Evolutionary conservation across 2,888 invertebrate genomes (phyloP), one percentile per base, ranked within the genome.

Genomic region (Noctua janthina): DNA sequence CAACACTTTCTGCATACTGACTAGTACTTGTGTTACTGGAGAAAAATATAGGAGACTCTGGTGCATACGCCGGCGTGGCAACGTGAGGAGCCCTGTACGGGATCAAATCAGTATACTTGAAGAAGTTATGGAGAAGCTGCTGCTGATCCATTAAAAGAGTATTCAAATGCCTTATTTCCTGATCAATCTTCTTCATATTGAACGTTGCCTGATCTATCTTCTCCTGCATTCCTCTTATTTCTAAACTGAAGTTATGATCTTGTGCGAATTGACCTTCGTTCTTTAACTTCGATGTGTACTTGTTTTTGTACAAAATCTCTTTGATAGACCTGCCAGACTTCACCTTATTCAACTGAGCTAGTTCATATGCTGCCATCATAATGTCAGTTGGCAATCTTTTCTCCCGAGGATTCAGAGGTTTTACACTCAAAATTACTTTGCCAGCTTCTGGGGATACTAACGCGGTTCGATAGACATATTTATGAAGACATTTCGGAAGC

Each of bases 401-500:
- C 91, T 99, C 98, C 51, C 98, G 97, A 0, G 98, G 98, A 95
- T 98, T 98, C 68, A 98, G 94, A 0, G 98, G 98, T 92, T 98
- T 98, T 0, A 99, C 98, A 87, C 98, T 98, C 43, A 98, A 93
- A 49, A 98, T 98, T 0, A 98, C 98, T 88, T 98, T 97, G 59
- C 98, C 98, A 0, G 98, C 98, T 90, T 98, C 98, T 0, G 98
- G 98, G 0, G 98, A 98, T 0, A 99, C 98, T 51, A 98, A 93
- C 0, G 98, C 98, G 0, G 98, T 98, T 97, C 98, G 98, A 89
- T 98, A 98, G 1, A 99, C 95, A 59, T 98, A 95, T 93, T 98
- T 98, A 83, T 98, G 97, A 23, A 98, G 93, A 93, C 98, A 98
- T 84, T 98, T 97, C 0, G 98, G 98, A 39, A 98, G 94, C 94